Evolutionary conservation across 2,888 invertebrate genomes (phyloP).

Genomic region (Crematogaster levior): DNA sequence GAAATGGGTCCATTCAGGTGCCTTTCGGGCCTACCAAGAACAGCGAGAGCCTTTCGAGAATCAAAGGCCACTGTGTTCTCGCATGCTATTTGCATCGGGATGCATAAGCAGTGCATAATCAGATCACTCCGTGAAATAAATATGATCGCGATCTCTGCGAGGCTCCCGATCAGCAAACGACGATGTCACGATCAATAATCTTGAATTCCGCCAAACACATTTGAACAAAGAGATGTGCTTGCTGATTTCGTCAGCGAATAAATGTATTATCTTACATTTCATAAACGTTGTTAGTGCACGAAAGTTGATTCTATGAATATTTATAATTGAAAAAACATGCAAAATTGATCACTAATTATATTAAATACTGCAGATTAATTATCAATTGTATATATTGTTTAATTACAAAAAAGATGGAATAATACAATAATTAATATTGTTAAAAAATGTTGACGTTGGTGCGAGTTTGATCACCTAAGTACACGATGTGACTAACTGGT

Average conservation of each 20-base stretch:
- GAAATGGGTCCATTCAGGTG: conserved; percentile 73
- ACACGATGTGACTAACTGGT: conserved; percentile 69
- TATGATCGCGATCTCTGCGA: conserved; percentile 43
- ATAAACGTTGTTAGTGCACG: not conserved
- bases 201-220: conserved; percentile 25
- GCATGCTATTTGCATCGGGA: conserved; percentile 69
- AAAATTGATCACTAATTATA: not conserved
- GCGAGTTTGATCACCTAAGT: conserved; percentile 18
- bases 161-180: conserved; percentile 44
- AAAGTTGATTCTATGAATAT: not conserved
- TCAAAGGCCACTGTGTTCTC: conserved; percentile 73
- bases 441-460: not conserved
- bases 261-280: conserved; percentile 11
- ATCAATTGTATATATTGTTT: not conserved
- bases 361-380: not conserved
- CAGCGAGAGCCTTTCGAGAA: conserved; percentile 64
- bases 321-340: not conserved
- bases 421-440: conserved; percentile 3
- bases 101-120: conserved; percentile 72
- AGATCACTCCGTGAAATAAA: conserved; percentile 64
- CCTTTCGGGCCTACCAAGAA: conserved; percentile 62
- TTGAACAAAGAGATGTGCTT: conserved; percentile 7
- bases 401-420: not conserved
- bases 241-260: conserved; percentile 12
- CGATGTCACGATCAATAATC: conserved; percentile 52